A percentile compares a stretch with the other conserved stretches of the same genome.
Evolutionary conservation across 2,888 invertebrate species (phyloP).

Genomic region (Tetheella fluctuosa): DNA sequence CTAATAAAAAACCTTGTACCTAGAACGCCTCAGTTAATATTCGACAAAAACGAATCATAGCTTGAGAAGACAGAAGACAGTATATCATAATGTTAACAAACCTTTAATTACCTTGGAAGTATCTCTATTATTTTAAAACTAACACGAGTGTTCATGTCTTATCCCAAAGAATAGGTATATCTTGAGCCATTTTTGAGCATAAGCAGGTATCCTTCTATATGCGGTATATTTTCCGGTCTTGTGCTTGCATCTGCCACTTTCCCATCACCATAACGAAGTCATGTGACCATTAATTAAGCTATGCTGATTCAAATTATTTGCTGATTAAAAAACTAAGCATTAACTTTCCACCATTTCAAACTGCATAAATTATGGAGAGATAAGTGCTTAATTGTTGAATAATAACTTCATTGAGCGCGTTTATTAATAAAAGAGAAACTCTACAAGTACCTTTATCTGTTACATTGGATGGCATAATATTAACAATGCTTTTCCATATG

Average conservation of each 20-base stretch:
- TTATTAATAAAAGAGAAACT: slow-evolving; percentile 3
- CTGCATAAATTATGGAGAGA: slow-evolving; percentile 1
- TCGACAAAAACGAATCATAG: neutral
- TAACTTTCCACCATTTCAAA: slow-evolving; percentile 7
- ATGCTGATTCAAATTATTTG: neutral
- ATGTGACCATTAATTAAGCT: neutral
- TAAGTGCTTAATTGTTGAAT: slow-evolving; percentile 1
- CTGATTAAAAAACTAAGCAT: neutral
- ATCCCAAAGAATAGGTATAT: too few species aligned
- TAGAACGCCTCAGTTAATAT: neutral
- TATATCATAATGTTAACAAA: too few species aligned
- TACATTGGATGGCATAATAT: slow-evolving; percentile 5
- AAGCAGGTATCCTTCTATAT: too few species aligned
- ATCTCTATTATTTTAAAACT: too few species aligned
- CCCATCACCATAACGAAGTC: neutral
- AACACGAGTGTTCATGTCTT: too few species aligned
- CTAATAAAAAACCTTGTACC: slow-evolving; percentile 35
- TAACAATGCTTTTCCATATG: slow-evolving; percentile 5
- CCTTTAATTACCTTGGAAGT: too few species aligned
- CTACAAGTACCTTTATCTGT: slow-evolving; percentile 4
- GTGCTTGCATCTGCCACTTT: neutral
- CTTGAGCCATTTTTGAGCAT: too few species aligned
- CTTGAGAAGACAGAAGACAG: neutral
- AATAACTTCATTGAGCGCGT: slow-evolving; percentile 1
- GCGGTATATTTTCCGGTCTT: neutral